These are phyloP conservation scores for Scarus forsteni DNA, from an alignment of 2,797 vertebrate genomes.

Conservation along the genomic window DNA sequence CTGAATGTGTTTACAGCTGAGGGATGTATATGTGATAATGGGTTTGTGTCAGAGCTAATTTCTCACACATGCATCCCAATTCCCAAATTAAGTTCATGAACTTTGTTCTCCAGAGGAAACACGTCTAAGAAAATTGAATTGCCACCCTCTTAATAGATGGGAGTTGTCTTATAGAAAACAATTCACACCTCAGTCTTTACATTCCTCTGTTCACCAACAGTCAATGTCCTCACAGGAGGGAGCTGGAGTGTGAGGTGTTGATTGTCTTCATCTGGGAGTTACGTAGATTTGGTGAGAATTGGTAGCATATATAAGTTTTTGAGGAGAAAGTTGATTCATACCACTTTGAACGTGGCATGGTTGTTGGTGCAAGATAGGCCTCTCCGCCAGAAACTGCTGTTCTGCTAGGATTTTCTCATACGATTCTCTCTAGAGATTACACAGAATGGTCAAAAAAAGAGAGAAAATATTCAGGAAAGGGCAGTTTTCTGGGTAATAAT, in stretches of 20 bases:
- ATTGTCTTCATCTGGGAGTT: background rate
- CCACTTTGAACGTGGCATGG: too few relatives aligned
- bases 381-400: too few relatives aligned
- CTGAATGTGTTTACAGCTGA: background rate
- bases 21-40: background rate
- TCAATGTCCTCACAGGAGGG: background rate
- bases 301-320: background rate
- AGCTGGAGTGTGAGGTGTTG: background rate
- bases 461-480: too few relatives aligned
- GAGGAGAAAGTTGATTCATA: too few relatives aligned
- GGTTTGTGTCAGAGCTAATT: conserved; percentile 18
- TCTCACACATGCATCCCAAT: background rate
- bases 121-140: background rate
- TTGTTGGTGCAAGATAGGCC: too few relatives aligned
- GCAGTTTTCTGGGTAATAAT: conserved; percentile 26
- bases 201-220: conserved; percentile 7
- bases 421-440: too few relatives aligned
- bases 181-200: background rate
- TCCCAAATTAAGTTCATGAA: conserved; percentile 10
- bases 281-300: background rate
- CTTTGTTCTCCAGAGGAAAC: conserved; percentile 5
- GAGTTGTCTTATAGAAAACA: background rate
- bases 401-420: too few relatives aligned
- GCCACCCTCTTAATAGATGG: background rate
- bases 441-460: too few relatives aligned